phyloP scores from a whole-genome alignment of 2,888 invertebrate species.

The Oasisia sp. region DNA sequence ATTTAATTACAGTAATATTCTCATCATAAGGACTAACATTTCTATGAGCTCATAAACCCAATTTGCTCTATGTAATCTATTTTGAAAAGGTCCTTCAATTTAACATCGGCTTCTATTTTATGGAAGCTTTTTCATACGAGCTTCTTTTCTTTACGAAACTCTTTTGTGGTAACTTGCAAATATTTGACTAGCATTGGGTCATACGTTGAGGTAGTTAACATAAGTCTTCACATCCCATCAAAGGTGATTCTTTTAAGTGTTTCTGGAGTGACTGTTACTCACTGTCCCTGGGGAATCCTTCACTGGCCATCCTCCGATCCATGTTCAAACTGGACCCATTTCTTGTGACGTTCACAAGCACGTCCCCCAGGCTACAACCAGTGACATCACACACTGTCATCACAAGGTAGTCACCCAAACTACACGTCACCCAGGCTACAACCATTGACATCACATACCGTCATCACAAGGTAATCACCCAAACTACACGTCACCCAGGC shows the following conservation, averaged over 20 bases:
- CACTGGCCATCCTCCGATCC: conserved; percentile 42
- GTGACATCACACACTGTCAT: not conserved
- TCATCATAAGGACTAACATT: too few relatives aligned
- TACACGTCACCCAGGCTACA: conserved; percentile 36
- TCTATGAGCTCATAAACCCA: too few relatives aligned
- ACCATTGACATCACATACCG: conserved; percentile 53
- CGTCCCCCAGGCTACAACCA: conserved; percentile 66
- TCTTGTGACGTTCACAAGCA: conserved; percentile 64
- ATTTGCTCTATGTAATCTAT: too few relatives aligned
- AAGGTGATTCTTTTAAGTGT: not conserved
- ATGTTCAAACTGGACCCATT: conserved; percentile 46
- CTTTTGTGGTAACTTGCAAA: too few relatives aligned
- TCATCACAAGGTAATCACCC: conserved; percentile 59
- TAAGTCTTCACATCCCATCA: not conserved
- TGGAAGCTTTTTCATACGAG: too few relatives aligned
- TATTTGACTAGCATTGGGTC: too few relatives aligned
- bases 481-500: conserved; percentile 65
- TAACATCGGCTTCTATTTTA: too few relatives aligned
- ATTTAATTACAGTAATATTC: too few relatives aligned
- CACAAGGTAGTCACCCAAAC: too few relatives aligned
- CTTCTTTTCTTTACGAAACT: too few relatives aligned
- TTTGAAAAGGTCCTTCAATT: too few relatives aligned
- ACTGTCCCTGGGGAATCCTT: conserved; percentile 47
- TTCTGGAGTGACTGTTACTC: conserved; percentile 8
- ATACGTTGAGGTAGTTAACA: not conserved